Base-by-base conservation (phyloP, 1,140 invertebrate species). In the Amphibalanus amphitrite region DNA sequence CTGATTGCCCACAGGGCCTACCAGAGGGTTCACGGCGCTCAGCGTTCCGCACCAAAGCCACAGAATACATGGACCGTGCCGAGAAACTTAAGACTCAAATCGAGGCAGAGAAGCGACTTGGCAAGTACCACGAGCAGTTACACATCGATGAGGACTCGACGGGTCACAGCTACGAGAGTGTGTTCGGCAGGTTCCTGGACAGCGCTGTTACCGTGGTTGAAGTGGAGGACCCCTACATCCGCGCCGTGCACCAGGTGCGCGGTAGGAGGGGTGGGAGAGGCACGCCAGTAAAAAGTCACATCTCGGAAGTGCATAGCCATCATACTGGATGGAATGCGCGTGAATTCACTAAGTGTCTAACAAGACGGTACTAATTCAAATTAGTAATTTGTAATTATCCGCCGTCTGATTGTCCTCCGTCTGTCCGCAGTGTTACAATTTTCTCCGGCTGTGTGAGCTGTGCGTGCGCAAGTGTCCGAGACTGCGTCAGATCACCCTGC, bases 161-260 rank as follows among this genome's bases (percentile, higher is more conserved):
- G 0, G 91, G 91, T 0, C 83, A 91, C 77, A 88, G 90, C 72
- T 96, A 95, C 79, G 83, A 85, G 69, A 82, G 80, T 68, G 76
- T 96, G 64, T 92, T 97, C 82, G 86, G 88, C 0, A 83, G 87
- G 77, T 95, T 92, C 81, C 81, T 95, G 40, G 88, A 91, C 78
- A 80, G 84, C 25, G 81, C 82, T 69, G 85, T 95, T 0, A 84
- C 84, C 0, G 80, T 82, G 77, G 88, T 95, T 69, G 78, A 86
- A 73, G 80, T 96, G 69, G 90, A 95, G 75, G 93, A 96, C 80
- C 90, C 93, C 1, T 95, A 96, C 76, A 87, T 96, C 74, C 82
- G 89, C 76, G 84, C 82, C 74, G 86, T 85, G 79, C 90, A 95
- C 85, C 93, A 96, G 85, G 91, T 93, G 78, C 70, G 69, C 33